Percentiles rank a stretch among this genome's conserved stretches.
These are phyloP conservation scores for Botrylloides violaceus DNA, from an alignment of 23 tunicate genomes.

Conservation along the genomic window DNA sequence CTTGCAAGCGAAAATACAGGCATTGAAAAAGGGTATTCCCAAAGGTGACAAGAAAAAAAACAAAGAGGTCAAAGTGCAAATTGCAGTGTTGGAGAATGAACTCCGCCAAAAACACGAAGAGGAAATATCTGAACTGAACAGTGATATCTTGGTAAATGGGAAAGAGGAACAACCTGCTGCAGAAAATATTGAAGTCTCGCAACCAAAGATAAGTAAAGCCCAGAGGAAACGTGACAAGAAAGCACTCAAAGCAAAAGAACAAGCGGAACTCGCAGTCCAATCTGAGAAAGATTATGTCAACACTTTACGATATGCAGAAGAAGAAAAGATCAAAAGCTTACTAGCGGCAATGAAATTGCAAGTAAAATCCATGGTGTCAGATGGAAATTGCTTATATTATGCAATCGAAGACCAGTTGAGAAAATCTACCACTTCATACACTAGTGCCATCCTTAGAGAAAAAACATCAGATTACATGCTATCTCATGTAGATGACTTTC, in stretches of 20 bases:
- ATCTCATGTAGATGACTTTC: slow-evolving; percentile 36
- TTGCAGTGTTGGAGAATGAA: slow-evolving; percentile 45
- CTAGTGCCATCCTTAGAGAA: slow-evolving; percentile 23
- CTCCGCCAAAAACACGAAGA: slow-evolving; percentile 30
- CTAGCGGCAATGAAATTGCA: slow-evolving; percentile 14
- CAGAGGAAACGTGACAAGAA: slow-evolving; percentile 37
- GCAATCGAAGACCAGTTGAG: slow-evolving; percentile 63
- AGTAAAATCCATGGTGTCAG: slow-evolving; percentile 54
- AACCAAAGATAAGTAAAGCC: slow-evolving; percentile 20
- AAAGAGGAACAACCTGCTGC: background rate
- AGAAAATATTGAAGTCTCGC: background rate
- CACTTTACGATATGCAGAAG: slow-evolving; percentile 49
- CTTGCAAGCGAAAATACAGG: slow-evolving; percentile 49
- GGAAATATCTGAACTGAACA: slow-evolving; percentile 25
- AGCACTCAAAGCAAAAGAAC: slow-evolving; percentile 65
- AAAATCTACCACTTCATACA: background rate
- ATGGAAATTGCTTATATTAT: slow-evolving; percentile 82
- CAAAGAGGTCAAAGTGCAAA: slow-evolving; percentile 36
- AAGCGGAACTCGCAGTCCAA: slow-evolving; percentile 29
- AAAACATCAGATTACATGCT: slow-evolving; percentile 41
- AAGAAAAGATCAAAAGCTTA: slow-evolving; percentile 49
- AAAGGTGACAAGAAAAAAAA: slow-evolving; percentile 60
- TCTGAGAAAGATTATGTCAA: slow-evolving; percentile 50
- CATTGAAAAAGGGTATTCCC: slow-evolving; percentile 61
- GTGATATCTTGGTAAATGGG: background rate